Conservation (phyloP, 2,797 vertebrate genomes). For the Hemitrygon akajei region DNA sequence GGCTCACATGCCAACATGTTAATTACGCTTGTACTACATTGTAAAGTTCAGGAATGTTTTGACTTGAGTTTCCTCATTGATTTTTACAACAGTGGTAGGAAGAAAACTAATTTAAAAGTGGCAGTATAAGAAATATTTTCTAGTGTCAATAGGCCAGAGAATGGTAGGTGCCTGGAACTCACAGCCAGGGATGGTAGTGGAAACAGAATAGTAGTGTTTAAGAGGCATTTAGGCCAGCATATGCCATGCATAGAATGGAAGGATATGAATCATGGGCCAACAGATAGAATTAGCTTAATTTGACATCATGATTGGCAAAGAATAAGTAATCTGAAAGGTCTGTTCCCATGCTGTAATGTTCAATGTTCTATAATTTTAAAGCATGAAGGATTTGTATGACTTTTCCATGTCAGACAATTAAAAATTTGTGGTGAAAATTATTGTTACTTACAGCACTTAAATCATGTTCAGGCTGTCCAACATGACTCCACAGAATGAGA, state of each 20-base stretch:
- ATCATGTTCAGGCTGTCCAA: background rate
- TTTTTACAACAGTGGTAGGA: background rate
- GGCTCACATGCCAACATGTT: background rate
- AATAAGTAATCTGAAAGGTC: too few species aligned
- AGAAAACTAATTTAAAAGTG: background rate
- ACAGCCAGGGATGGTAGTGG: too few species aligned
- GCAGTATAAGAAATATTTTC: background rate
- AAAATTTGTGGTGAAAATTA: background rate
- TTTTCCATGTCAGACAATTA: background rate
- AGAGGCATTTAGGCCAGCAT: too few species aligned
- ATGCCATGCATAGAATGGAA: too few species aligned
- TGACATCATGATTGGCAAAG: too few species aligned
- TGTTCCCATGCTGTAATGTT: too few species aligned
- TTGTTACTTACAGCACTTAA: background rate
- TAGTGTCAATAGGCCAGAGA: background rate
- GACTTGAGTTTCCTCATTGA: background rate
- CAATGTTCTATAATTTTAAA: too few species aligned
- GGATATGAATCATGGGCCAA: too few species aligned
- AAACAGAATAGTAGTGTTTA: too few species aligned
- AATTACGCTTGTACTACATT: background rate
- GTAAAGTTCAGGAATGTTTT: background rate
- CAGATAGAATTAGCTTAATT: too few species aligned
- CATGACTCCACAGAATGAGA: background rate
- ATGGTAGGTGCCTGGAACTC: too few species aligned
- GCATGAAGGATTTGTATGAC: background rate